Evolutionary conservation across 2,888 invertebrate genomes (phyloP), one percentile per base, ranked within the genome.

Genomic region (Herminia tarsipennalis): DNA sequence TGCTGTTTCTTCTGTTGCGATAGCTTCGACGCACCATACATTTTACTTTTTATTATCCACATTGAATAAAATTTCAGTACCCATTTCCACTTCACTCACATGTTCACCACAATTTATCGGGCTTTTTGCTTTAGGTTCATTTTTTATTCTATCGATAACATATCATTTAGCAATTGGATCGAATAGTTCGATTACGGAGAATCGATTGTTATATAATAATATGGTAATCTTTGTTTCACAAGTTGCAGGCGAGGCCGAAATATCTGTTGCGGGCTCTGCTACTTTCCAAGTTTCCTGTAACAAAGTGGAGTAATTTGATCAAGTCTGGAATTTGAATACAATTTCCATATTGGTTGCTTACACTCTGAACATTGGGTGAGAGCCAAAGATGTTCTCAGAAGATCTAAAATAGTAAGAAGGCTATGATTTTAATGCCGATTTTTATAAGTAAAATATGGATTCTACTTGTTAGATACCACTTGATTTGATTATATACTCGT

Each of bases 301-400:
- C 75, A 76, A 76, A 75, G 57, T 61, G 55, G 39, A 52, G 55
- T 64, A 66, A 73, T 71, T 69, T 57, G 59, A 68, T 70, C 60
- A 71, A 64, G 63, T 66, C 58, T 64, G 56, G 52, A 64, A 73
- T 73, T 70, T 72, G 66, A 71, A 72, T 71, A 63, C 56, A 45
- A 66, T 63, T 68, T 66, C 63, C 60, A 62, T 68, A 60, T 65
- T 69, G 56, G 63, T 65, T 55, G 66, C 56, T 55, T 56, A 58
- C 56, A 55, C 41, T 42, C 40, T 55, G 52, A 56, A 60, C 55
- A 48, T 60, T 70, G 68, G 63, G 56, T 56, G 43, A 51, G 38
- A 24, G 56, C 59, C 64, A 65, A 53, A 45, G 39, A 59, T 54
- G 52, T 59, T 48, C 64, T 45, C 36, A 14, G 40, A 45, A 51